Base-by-base conservation (phyloP, 2,797 vertebrate species). In the Mico argentatus region DNA sequence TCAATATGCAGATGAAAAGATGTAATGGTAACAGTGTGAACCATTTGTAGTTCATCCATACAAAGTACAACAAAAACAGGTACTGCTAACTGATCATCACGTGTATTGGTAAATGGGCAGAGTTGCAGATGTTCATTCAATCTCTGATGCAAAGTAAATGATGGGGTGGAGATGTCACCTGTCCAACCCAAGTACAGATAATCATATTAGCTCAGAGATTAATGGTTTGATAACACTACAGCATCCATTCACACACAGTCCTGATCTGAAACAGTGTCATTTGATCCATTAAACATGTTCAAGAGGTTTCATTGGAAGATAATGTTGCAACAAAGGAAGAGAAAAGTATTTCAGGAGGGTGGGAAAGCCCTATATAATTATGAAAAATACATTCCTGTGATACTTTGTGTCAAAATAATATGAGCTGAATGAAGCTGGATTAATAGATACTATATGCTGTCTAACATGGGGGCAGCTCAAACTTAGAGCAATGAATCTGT, bases 81-180 rank as follows among this genome's bases (percentile, higher is more conserved):
- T 44, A 52, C 10, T n/a, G 61, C 19, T 41, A 44, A 8, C 61
- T 82, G 92, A 22, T 86, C 22, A 59, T 52, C 8, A 39, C 75
- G 9, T 44, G 14, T 80, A 33, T 33, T 70, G 41, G 11, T 44
- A 79, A 90, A 44, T 55, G 46, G 11, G 24, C 30, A 81, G 55
- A 87, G 33, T 76, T 27, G 0, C 67, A 83, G 57, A 73, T 76
- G 67, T 80, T 44, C 44, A 22, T 2, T 77, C 24, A 80, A 41
- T 5, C 19, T 77, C 11, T 90, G 33, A 79, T 55, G 20, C 39
- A 81, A 94, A 95, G n/a, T 88, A 92, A 95, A 85, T 64, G 83
- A 61, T 14, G 50, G 75, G 33, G 1, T 81, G 20, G 7, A 86
- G 82, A 50, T 86, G 72, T 27, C 15, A 89, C 2, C 26, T 17